Conservation (phyloP, 1,140 invertebrate species). For the Rhopalosiphum padi region DNA sequence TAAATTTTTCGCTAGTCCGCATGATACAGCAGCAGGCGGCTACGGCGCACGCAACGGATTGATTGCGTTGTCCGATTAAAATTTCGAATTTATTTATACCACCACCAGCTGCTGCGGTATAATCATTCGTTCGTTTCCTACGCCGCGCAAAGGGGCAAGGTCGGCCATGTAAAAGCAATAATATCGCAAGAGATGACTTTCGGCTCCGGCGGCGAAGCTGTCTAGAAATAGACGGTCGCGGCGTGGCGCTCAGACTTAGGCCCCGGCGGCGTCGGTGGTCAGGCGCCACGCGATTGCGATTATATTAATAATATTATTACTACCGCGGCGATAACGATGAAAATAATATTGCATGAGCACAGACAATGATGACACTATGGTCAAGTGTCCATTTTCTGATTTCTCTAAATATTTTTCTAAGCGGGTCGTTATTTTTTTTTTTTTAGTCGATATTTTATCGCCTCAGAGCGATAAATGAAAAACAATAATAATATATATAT, state of each 20-base stretch:
- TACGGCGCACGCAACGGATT: neutral
- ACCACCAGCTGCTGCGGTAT: neutral
- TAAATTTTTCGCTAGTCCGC: neutral
- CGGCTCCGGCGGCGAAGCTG: neutral
- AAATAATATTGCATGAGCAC: neutral
- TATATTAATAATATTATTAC: neutral
- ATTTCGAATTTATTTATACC: conserved; percentile 26
- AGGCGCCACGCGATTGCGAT: conserved; percentile 50
- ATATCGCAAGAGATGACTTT: conserved; percentile 22
- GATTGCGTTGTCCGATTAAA: conserved; percentile 18
- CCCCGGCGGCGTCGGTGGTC: conserved; percentile 21
- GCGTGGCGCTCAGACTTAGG: neutral
- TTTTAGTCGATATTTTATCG: neutral
- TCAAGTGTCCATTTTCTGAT: neutral
- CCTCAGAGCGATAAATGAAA: neutral
- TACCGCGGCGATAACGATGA: neutral
- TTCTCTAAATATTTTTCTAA: neutral
- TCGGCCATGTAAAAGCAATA: conserved; percentile 21
- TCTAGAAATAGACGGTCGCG: conserved; percentile 41
- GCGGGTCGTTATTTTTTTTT: neutral
- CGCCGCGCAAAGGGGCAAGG: conserved; percentile 14
- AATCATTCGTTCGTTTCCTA: neutral
- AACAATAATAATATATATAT: neutral
- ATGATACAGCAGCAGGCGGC: no score
- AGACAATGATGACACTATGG: neutral